Evolutionary conservation across 2,797 vertebrate genomes (phyloP).

Genomic region (Denticeps clupeoides): DNA sequence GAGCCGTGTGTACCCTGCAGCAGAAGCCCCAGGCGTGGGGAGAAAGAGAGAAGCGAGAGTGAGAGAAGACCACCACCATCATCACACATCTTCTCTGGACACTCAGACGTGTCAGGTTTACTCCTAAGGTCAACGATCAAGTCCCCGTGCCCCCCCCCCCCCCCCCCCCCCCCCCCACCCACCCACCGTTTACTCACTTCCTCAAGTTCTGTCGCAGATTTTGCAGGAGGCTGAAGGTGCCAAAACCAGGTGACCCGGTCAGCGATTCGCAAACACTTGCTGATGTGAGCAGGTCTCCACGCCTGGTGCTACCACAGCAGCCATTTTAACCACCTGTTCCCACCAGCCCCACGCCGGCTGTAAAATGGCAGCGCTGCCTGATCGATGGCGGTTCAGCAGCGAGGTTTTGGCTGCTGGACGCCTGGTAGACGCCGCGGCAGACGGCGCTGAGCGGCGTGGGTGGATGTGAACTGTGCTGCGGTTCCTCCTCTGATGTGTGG

Average conservation of each 20-base stretch:
- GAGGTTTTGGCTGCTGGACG: too few relatives aligned
- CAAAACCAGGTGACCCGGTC: not conserved
- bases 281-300: not conserved
- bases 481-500: too few relatives aligned
- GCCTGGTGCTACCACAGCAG: not conserved
- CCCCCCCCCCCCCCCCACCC: not conserved
- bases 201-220: constrained; percentile 1
- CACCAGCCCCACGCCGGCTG: not conserved
- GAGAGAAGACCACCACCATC: constrained; percentile 34
- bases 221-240: not conserved
- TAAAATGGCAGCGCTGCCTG: not conserved
- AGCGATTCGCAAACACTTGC: not conserved
- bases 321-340: not conserved
- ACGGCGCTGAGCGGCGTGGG: too few relatives aligned
- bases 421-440: too few relatives aligned
- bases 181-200: not conserved
- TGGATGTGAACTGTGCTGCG: too few relatives aligned
- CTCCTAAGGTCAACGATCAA: constrained; percentile 22
- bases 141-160: not conserved
- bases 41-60: not conserved
- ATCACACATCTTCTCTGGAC: constrained; percentile 5
- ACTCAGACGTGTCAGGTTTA: constrained; percentile 27
- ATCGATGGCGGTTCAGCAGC: not conserved
- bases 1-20: too few relatives aligned
- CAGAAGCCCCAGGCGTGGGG: constrained; percentile 26